Evolutionary conservation across 2,888 invertebrate species (phyloP), one percentile per base, ranked within the genome.

Genomic region (Sarcophaga carnaria): DNA sequence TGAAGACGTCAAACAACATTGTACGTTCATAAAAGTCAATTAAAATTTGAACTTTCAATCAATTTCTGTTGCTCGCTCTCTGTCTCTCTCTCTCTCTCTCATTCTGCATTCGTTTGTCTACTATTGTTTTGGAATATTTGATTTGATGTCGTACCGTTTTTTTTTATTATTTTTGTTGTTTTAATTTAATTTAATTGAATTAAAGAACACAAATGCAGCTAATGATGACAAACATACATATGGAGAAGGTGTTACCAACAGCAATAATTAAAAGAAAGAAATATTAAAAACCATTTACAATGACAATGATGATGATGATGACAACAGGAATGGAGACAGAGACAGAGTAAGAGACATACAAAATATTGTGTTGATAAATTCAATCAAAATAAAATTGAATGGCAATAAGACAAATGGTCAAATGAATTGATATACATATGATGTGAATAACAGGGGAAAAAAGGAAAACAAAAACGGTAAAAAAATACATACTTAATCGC

Each of bases 311-410:
- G 27, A 66, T 22, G n/a, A 78, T 81, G 54, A 37, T 37, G 37
- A 10, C 2, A 37, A 10, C 2, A 37, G 37, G 6, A 37, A 64
- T 49, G 54, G 14, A 54, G 17, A 49, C 11, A 49, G 12, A 14
- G 12, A 49, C 4, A 76, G 27, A 4, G 54, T 45, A 49, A 63
- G 14, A 12, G 14, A 17, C 12, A 76, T n/a, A 64, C 22, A 77
- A 54, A 71, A 70, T 64, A 62, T 72, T 67, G 60, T 67, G 60
- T 67, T 54, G 27, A 72, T 78, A 72, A 83, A 72, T 47, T 59
- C 54, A 72, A 45, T 45, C 47, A 47, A 67, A 54, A 54, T 12
- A 37, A 4, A 54, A 72, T 72, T 59, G n/a, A 72, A 72, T n/a
- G n/a, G n/a, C n/a, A n/a, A n/a, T n/a, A n/a, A n/a, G n/a, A n/a